A percentile compares a stretch with the other conserved stretches of the same genome.
These are phyloP conservation scores for Kryptopterus vitreolus DNA, from an alignment of 2,797 vertebrate genomes.

Conservation along the genomic window DNA sequence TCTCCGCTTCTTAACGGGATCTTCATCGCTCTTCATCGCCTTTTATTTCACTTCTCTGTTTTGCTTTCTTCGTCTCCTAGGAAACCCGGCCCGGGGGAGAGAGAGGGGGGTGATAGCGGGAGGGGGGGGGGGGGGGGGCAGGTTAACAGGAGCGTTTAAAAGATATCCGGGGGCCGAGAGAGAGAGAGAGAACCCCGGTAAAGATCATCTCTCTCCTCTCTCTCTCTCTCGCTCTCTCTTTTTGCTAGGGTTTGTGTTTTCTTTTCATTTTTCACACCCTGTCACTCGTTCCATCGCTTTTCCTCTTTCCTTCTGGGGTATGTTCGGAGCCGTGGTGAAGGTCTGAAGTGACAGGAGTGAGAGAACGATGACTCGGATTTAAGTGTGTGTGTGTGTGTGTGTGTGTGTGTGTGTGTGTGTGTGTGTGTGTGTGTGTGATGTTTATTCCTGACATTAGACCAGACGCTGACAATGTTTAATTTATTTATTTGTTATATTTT, in stretches of 20 bases:
- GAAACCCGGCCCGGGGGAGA: too few relatives aligned
- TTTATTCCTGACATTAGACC: background rate
- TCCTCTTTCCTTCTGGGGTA: constrained; percentile 12
- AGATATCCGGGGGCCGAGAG: background rate
- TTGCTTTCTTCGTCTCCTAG: constrained; percentile 82
- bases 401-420: constrained; percentile 1
- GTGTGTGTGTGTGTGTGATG: background rate
- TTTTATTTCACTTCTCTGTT: constrained; percentile 11
- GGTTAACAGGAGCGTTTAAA: constrained; percentile 78
- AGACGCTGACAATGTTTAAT: background rate
- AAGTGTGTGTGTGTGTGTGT: background rate
- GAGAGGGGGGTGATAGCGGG: too few relatives aligned
- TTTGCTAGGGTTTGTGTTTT: background rate
- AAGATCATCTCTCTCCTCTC: background rate
- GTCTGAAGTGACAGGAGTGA: constrained; percentile 16
- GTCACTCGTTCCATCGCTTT: background rate
- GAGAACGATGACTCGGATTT: background rate
- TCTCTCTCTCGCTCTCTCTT: background rate
- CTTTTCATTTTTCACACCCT: background rate
- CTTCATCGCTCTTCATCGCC: constrained; percentile 62
- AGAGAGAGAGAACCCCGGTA: background rate
- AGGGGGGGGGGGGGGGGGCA: too few relatives aligned
- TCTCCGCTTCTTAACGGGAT: constrained; percentile 69
- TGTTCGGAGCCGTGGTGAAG: background rate
- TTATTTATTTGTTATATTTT: background rate